Evolutionary conservation across 1,140 invertebrate species (phyloP).

Genomic region (Hylaeus anthracinus): DNA sequence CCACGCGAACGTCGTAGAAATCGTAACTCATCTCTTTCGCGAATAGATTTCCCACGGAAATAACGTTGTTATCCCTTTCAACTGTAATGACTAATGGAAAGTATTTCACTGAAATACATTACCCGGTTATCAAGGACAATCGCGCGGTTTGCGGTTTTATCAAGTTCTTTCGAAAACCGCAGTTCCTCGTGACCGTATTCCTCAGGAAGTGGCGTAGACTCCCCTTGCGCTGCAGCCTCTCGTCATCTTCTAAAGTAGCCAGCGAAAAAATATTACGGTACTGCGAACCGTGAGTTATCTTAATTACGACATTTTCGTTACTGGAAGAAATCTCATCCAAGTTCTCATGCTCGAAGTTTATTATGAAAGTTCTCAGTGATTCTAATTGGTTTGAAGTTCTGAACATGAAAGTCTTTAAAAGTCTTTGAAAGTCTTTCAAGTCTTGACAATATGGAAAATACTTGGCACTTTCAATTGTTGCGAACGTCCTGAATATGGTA

Average conservation of each 20-base stretch:
- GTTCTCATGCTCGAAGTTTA: no score
- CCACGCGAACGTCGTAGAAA: neutral
- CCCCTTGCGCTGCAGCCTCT: neutral
- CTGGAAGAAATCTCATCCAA: neutral
- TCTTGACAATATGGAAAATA: no score
- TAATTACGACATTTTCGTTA: neutral
- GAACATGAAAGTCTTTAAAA: no score
- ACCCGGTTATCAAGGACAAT: conserved; percentile 37
- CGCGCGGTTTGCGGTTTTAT: conserved; percentile 41
- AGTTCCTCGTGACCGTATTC: conserved; percentile 10
- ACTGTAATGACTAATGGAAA: conserved; percentile 14
- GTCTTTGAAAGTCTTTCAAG: no score
- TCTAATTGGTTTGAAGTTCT: no score
- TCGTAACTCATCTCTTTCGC: neutral
- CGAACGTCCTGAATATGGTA: no score
- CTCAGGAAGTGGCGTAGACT: conserved; percentile 30
- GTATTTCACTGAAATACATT: conserved; percentile 38
- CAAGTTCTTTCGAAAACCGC: conserved; percentile 35
- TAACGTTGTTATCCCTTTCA: conserved; percentile 22
- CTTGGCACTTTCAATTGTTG: no score
- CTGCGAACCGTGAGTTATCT: neutral
- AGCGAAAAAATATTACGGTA: neutral
- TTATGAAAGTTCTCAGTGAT: no score
- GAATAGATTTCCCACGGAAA: conserved; percentile 19
- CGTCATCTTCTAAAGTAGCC: neutral